Conservation (phyloP, 1,140 invertebrate species). For the Ips typographus region DNA sequence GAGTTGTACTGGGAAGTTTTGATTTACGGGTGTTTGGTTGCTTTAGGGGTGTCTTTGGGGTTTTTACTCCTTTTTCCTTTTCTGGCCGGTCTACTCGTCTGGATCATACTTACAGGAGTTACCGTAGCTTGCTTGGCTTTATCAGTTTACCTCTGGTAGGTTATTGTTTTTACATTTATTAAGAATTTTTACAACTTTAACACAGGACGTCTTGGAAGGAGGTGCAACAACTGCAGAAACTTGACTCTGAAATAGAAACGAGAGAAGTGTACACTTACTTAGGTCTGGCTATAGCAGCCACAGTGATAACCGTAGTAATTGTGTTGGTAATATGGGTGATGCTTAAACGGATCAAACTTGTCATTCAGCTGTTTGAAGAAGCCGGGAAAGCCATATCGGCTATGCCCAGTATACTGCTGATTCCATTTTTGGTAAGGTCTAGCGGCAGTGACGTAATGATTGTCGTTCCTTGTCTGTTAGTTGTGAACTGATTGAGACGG, state of each 20-base stretch:
- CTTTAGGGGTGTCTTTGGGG: constrained; percentile 61
- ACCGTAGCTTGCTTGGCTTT: constrained; percentile 61
- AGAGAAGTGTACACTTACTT: constrained; percentile 8
- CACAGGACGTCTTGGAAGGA: constrained; percentile 16
- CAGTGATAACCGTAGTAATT: constrained; percentile 58
- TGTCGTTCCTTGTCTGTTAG: background rate
- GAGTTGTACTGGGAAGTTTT: constrained; percentile 63
- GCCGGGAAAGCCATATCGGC: constrained; percentile 69
- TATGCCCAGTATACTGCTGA: constrained; percentile 73
- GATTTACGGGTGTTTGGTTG: constrained; percentile 61
- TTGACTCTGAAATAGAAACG: constrained; percentile 6
- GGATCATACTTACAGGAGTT: constrained; percentile 64
- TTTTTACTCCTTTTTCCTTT: constrained; percentile 65
- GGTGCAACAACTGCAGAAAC: constrained; percentile 6
- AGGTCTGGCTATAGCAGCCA: constrained; percentile 46
- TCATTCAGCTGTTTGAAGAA: constrained; percentile 72
- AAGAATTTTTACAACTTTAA: constrained; percentile 5
- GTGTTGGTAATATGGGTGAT: constrained; percentile 66
- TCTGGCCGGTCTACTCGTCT: constrained; percentile 66
- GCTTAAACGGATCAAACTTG: constrained; percentile 60
- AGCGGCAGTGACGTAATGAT: too few relatives aligned
- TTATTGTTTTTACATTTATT: constrained; percentile 55
- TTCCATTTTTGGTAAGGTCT: constrained; percentile 67
- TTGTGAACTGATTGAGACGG: background rate
- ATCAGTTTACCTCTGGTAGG: constrained; percentile 68